Evolutionary conservation across 2,797 vertebrate species (phyloP).

Genomic region (Ptychobarbus kaznakovi): DNA sequence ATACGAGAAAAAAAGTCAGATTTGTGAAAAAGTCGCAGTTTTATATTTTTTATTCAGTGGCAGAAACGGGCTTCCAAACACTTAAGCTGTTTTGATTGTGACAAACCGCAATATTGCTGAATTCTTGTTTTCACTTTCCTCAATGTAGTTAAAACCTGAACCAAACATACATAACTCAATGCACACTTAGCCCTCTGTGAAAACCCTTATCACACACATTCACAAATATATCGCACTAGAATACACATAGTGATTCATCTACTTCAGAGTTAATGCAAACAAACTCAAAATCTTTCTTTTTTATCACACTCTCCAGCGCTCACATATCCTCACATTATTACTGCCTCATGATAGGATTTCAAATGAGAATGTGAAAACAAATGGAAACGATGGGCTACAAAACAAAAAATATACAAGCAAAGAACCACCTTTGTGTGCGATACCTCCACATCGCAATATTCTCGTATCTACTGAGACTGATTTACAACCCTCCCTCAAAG

Average conservation of each 20-base stretch:
- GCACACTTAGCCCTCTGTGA: background rate
- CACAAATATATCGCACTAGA: conserved; percentile 34
- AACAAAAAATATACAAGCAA: conserved; percentile 57
- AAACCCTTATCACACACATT: conserved; percentile 32
- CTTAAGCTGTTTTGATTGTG: background rate
- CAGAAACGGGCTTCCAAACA: too few relatives aligned
- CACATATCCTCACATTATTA: conserved; percentile 51
- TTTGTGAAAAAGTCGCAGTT: too few relatives aligned
- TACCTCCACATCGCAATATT: conserved; percentile 59
- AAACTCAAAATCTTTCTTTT: conserved; percentile 46
- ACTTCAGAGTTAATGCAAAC: conserved; percentile 58
- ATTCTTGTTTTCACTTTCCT: background rate
- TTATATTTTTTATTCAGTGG: too few relatives aligned
- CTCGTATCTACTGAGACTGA: conserved; percentile 66
- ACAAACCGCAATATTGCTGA: background rate
- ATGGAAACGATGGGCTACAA: conserved; percentile 61
- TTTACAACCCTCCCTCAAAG: conserved; percentile 67
- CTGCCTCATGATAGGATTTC: conserved; percentile 60
- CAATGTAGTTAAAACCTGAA: background rate
- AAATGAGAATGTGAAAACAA: conserved; percentile 62
- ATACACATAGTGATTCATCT: conserved; percentile 53
- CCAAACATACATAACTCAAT: background rate
- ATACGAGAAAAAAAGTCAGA: too few relatives aligned
- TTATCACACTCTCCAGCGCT: conserved; percentile 55
- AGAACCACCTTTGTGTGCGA: conserved; percentile 46